Conservation (phyloP, 1,140 invertebrate species). For the Thaumatotibia leucotreta region DNA sequence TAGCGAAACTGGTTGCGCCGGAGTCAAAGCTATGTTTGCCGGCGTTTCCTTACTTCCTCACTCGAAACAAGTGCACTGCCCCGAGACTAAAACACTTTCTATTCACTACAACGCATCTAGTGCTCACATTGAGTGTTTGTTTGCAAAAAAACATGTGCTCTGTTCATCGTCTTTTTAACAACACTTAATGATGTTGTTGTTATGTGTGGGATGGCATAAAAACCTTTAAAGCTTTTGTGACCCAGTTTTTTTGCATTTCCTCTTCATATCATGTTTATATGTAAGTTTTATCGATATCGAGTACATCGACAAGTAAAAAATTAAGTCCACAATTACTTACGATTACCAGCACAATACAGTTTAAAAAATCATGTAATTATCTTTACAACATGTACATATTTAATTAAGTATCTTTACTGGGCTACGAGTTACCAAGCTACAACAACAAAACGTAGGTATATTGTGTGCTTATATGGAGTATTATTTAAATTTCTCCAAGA, state of each 20-base stretch:
- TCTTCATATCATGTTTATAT: neutral
- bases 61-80: constrained; percentile 22
- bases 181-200: neutral
- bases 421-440: no score
- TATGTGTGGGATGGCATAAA: neutral
- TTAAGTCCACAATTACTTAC: no score
- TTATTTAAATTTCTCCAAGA: no score
- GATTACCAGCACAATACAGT: no score
- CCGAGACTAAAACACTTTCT: constrained; percentile 16
- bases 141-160: neutral
- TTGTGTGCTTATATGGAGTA: no score
- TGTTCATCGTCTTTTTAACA: neutral
- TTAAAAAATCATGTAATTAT: no score
- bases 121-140: neutral
- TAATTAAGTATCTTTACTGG: no score
- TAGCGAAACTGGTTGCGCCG: neutral
- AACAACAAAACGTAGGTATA: no score
- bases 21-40: neutral
- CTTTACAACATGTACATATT: no score
- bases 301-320: neutral
- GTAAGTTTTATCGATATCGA: neutral
- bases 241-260: neutral
- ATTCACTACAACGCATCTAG: constrained; percentile 1
- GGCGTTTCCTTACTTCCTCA: constrained; percentile 22
- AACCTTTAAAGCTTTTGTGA: neutral